Percentiles rank a stretch among this genome's conserved stretches.
These are phyloP conservation scores for Centruroides vittatus DNA, from an alignment of 1,140 invertebrate genomes.

Conservation along the genomic window DNA sequence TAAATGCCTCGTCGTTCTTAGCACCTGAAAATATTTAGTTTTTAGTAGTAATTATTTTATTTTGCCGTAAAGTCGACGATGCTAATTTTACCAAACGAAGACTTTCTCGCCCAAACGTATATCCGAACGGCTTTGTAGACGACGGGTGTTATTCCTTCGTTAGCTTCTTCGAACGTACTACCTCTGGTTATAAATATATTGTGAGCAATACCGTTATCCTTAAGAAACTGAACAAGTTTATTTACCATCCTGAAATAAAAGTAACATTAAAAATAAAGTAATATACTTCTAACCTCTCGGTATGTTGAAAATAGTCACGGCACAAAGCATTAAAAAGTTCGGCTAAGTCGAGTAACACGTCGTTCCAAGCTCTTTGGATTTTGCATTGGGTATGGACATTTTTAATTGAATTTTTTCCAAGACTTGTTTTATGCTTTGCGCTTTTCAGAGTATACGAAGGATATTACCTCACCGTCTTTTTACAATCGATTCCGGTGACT, in stretches of 20 bases:
- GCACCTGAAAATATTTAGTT: slow-evolving; percentile 24
- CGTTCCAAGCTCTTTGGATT: too few relatives aligned
- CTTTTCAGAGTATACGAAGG: too few relatives aligned
- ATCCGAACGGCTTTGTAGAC: slow-evolving; percentile 34
- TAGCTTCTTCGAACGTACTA: slow-evolving; percentile 17
- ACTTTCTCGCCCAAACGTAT: slow-evolving; percentile 46
- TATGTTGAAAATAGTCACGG: too few relatives aligned
- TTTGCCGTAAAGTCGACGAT: not conserved
- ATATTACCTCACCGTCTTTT: slow-evolving; percentile 24
- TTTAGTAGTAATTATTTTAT: too few relatives aligned
- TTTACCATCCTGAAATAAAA: slow-evolving; percentile 26
- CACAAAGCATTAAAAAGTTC: too few relatives aligned
- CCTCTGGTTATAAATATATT: slow-evolving; percentile 50
- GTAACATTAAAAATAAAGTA: not conserved
- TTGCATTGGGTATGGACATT: too few relatives aligned
- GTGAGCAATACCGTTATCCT: slow-evolving; percentile 43
- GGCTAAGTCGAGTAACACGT: too few relatives aligned
- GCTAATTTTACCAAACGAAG: slow-evolving; percentile 26
- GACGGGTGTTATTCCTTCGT: slow-evolving; percentile 5
- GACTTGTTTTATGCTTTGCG: too few relatives aligned
- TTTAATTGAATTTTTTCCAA: too few relatives aligned
- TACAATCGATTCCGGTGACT: slow-evolving; percentile 28
- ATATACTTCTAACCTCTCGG: not conserved
- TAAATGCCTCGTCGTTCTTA: slow-evolving; percentile 40
- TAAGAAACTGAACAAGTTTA: slow-evolving; percentile 37